These are phyloP conservation scores for Spheniscus humboldti DNA, from an alignment of 2,797 vertebrate genomes.

Conservation along the genomic window DNA sequence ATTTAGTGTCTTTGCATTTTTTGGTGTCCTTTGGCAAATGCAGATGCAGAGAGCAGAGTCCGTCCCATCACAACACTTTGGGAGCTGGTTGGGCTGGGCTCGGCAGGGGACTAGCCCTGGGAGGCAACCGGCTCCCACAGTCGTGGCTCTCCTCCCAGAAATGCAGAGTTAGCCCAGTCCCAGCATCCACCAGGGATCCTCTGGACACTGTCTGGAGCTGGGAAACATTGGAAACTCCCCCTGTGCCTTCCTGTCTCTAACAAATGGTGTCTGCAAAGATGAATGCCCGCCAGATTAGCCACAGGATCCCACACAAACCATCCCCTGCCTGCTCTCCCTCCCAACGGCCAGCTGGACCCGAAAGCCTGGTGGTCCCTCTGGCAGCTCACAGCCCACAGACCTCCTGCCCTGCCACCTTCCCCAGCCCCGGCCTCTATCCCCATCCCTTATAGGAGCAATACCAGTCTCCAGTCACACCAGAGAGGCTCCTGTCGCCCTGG, in stretches of 20 bases:
- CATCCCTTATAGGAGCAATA: neutral
- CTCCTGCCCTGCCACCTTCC: neutral
- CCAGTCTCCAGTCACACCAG: fast-evolving
- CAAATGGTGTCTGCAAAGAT: neutral
- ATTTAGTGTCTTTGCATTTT: neutral
- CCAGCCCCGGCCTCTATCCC: neutral
- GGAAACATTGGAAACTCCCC: neutral
- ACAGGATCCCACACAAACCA: neutral
- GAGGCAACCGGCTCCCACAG: neutral
- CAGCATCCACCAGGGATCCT: neutral
- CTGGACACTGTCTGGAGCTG: neutral
- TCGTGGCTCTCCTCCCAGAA: neutral
- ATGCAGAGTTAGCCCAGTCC: neutral
- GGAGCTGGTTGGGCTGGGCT: neutral
- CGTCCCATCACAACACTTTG: fast-evolving
- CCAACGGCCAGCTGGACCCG: neutral
- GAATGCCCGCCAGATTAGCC: neutral
- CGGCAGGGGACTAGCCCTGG: neutral
- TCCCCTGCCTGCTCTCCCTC: neutral
- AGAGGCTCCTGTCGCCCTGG: neutral
- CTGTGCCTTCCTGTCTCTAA: neutral
- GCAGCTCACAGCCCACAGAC: neutral
- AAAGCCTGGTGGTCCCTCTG: neutral
- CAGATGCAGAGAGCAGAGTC: neutral
- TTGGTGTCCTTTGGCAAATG: neutral